A percentile compares a stretch with the other conserved stretches of the same genome.
Evolutionary conservation across 2,797 vertebrate species (phyloP).

Genomic region (Phrynocephalus guinanensis): DNA sequence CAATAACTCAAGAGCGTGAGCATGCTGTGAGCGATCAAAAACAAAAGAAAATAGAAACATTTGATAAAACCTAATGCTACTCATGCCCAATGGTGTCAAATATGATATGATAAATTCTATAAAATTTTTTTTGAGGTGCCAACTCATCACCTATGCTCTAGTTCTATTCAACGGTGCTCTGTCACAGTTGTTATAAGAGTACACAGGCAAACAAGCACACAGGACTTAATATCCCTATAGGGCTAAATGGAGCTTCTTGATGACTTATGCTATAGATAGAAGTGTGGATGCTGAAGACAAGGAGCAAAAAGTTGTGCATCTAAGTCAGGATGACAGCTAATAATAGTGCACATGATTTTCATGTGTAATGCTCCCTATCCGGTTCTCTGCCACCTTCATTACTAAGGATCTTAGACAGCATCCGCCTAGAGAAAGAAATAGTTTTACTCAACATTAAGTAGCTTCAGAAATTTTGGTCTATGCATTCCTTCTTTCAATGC

Average conservation of each 20-base stretch:
- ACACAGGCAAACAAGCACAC: not conserved
- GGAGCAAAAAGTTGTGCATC: not conserved
- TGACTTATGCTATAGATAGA: not conserved
- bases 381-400: not conserved
- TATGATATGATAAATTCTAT: not conserved
- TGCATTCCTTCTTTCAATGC: not conserved
- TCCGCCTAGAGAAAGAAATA: not conserved
- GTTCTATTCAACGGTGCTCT: not conserved
- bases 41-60: not conserved
- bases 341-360: not conserved
- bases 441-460: not conserved
- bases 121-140: not conserved
- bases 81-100: not conserved
- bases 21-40: slow-evolving; percentile 80
- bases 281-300: not conserved
- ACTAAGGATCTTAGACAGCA: not conserved
- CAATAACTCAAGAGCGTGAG: slow-evolving; percentile 89
- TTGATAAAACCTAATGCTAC: not conserved
- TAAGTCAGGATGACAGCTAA: not conserved
- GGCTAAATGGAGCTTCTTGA: not conserved
- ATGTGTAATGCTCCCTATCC: not conserved
- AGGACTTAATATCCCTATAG: not conserved
- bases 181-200: not conserved
- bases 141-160: not conserved
- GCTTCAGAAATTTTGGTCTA: rapidly evolving